Base-by-base conservation (phyloP, 2,113 vertebrate species). In the Chloropsis cyanopogon region DNA sequence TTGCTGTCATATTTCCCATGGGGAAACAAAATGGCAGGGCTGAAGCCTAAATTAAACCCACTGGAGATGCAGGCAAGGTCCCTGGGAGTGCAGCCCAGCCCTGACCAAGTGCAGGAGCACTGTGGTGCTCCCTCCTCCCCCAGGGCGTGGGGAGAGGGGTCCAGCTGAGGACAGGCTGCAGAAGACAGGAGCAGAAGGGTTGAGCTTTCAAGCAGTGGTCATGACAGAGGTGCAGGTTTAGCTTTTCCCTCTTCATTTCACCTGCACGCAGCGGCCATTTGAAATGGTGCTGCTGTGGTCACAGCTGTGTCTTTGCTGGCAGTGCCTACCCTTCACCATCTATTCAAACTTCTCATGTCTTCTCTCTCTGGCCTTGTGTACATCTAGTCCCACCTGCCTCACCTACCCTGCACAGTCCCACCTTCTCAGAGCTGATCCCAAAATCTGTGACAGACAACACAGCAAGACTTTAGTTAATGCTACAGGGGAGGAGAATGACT, bases 61-160 rank as follows among this genome's bases (percentile, higher is more conserved):
- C 10, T 47, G n/a, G 82, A 80, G n/a, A n/a, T 31, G 24, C 0
- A 6, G 46, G n/a, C 1, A 3, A 46, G 12, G 76, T 20, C 39
- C 26, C 24, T 13, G 37, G 49, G 68, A 44, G 9, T 25, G 31
- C 46, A 82, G 44, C 11, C 31, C 37, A 65, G 59, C 20, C 21
- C 14, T 0, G 2, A 7, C 10, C 0, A 0, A 46, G 44, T 5
- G 6, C 1, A 2, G 76, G 52, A 4, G 31, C 2, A 0, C 2
- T 2, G 1, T 33, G 41, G 17, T 42, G 10, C 29, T 75, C 8
- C 35, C 66, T 54, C 16, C 29, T 35, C 2, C 21, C 20, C 25
- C 12, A 4, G 46, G 50, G 33, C 59, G 0, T 1, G 4, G 24
- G 26, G 21, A 54, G 44, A 60, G 6, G 11, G 1, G 0, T 41